These are phyloP conservation scores for Pterocles burchelli DNA, from an alignment of 2,113 vertebrate genomes.

Conservation along the genomic window DNA sequence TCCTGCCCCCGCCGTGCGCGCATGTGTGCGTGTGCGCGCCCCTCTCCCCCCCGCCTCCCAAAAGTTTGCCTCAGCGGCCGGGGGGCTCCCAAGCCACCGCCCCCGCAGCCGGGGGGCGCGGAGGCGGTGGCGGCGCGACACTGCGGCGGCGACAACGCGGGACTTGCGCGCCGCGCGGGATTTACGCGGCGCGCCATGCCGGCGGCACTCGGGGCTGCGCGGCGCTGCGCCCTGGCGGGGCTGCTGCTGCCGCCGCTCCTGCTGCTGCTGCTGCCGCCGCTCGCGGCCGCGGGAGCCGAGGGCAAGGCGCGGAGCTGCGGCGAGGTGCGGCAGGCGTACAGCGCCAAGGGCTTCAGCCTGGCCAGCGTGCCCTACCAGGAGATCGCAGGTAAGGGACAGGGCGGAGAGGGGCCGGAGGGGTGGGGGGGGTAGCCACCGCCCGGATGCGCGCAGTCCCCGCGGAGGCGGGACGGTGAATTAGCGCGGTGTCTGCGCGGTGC, in stretches of 20 bases:
- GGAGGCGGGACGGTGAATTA: not conserved
- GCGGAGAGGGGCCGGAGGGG: not conserved
- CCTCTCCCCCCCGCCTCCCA: not conserved
- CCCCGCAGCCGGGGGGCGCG: constrained; percentile 41
- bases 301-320: constrained; percentile 87
- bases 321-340: constrained; percentile 86
- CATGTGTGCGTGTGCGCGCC: not conserved
- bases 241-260: constrained; percentile 14
- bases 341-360: constrained; percentile 88
- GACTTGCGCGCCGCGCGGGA: constrained; percentile 35
- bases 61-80: constrained; percentile 47
- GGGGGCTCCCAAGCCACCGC: not conserved
- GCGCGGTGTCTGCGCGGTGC: constrained; percentile 11
- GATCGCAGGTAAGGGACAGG: constrained; percentile 87
- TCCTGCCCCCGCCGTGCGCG: not conserved
- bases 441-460: not conserved
- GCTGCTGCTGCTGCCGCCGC: constrained; percentile 60
- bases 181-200: constrained; percentile 66
- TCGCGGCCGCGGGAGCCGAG: constrained; percentile 78
- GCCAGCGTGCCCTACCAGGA: constrained; percentile 86
- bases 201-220: constrained; percentile 16
- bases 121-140: constrained; percentile 24
- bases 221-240: constrained; percentile 50
- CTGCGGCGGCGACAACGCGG: constrained; percentile 23
- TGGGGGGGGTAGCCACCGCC: not conserved